Conservation (phyloP, 1,140 invertebrate genomes). For the Cherax destructor region DNA sequence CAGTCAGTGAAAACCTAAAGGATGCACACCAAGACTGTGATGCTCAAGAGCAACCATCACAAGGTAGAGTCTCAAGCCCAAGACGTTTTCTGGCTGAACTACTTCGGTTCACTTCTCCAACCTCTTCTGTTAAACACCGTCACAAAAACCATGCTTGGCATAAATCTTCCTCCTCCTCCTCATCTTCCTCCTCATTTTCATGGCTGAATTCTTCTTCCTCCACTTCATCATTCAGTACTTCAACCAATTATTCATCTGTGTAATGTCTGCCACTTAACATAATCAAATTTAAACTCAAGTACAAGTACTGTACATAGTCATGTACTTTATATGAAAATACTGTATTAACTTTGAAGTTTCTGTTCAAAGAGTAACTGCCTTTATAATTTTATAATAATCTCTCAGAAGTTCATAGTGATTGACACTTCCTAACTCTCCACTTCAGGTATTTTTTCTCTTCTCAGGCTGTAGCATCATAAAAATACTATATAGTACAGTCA, state of each 20-base stretch:
- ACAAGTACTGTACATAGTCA: background rate
- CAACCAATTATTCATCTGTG: conserved; percentile 56
- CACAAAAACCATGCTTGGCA: conserved; percentile 46
- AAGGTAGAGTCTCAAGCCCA: conserved; percentile 46
- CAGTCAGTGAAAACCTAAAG: background rate
- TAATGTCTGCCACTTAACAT: background rate
- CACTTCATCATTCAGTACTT: conserved; percentile 45
- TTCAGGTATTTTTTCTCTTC: too few relatives aligned
- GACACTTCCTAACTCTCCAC: too few relatives aligned
- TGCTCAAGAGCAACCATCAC: conserved; percentile 7
- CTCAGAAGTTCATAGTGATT: too few relatives aligned
- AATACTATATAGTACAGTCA: too few relatives aligned
- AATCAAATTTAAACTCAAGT: background rate
- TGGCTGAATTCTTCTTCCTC: conserved; percentile 62
- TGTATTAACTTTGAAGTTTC: background rate
- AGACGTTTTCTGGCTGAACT: conserved; percentile 55
- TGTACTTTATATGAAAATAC: background rate
- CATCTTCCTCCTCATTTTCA: conserved; percentile 56
- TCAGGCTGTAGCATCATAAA: too few relatives aligned
- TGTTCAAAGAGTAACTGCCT: background rate
- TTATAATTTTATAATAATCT: too few relatives aligned
- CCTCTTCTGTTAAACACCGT: conserved; percentile 5
- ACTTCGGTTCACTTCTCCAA: conserved; percentile 38
- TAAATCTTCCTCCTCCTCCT: conserved; percentile 48
- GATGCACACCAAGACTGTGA: conserved; percentile 4